Conservation (phyloP, 2,797 vertebrate species). For the Esox masquinongy region DNA sequence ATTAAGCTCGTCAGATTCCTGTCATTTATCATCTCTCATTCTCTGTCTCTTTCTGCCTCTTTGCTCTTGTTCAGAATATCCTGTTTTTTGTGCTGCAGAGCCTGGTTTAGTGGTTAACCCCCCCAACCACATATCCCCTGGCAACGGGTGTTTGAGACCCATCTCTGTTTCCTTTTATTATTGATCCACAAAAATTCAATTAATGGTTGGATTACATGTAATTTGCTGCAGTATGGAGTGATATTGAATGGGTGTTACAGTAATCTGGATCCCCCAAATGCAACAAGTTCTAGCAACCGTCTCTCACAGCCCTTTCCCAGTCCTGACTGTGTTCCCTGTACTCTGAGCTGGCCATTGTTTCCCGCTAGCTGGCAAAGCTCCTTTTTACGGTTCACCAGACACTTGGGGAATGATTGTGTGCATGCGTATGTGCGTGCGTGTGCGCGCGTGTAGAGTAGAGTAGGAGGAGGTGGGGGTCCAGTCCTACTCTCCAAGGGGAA, state of each 20-base stretch:
- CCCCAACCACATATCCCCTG: too few relatives aligned
- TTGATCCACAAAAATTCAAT: background rate
- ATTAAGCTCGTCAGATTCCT: background rate
- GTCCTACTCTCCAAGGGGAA: constrained; percentile 34
- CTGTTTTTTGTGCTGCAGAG: background rate
- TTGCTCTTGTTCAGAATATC: background rate
- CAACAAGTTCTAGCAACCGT: background rate
- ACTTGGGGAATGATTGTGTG: constrained; percentile 29
- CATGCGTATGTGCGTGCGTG: background rate
- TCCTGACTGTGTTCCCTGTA: constrained; percentile 18
- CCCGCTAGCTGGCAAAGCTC: constrained; percentile 30
- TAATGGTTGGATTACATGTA: background rate
- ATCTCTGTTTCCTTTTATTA: background rate
- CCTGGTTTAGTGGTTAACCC: background rate
- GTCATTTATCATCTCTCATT: background rate
- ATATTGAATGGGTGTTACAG: background rate
- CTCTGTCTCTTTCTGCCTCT: background rate
- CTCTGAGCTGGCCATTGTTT: constrained; percentile 44
- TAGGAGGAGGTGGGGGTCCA: constrained; percentile 20
- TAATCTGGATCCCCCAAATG: constrained; percentile 14
- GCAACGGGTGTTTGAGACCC: too few relatives aligned
- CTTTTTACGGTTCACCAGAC: constrained; percentile 45
- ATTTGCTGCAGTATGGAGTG: background rate
- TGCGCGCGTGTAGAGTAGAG: constrained; percentile 5
- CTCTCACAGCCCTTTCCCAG: background rate